Conservation (phyloP, 2,888 invertebrate species). For the Cabera pusaria region DNA sequence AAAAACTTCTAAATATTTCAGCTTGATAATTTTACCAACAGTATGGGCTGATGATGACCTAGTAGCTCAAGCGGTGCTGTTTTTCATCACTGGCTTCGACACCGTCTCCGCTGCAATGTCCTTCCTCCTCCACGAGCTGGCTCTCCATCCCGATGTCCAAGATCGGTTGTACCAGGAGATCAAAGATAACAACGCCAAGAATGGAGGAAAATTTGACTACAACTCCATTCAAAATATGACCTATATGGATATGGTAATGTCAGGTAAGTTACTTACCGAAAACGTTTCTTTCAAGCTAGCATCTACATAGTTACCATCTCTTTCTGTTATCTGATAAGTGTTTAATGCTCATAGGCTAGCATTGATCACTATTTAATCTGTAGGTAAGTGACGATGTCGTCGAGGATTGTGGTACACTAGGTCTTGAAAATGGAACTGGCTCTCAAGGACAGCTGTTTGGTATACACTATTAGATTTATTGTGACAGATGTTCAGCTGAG, state of each 20-base stretch:
- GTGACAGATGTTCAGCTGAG: too few species aligned
- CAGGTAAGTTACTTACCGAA: constrained; percentile 52
- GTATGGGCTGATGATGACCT: constrained; percentile 68
- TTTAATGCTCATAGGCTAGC: too few species aligned
- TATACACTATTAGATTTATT: too few species aligned
- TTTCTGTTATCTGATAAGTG: too few species aligned
- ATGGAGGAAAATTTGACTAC: constrained; percentile 71
- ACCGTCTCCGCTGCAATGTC: constrained; percentile 69
- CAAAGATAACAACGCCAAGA: constrained; percentile 60
- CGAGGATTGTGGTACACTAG: too few species aligned
- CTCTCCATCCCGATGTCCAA: constrained; percentile 83
- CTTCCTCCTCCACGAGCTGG: constrained; percentile 82
- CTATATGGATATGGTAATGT: constrained; percentile 85
- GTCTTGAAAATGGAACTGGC: too few species aligned
- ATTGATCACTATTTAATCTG: too few species aligned
- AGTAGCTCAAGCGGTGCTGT: constrained; percentile 74
- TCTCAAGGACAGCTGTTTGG: too few species aligned
- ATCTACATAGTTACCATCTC: too few species aligned
- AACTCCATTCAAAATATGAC: constrained; percentile 79
- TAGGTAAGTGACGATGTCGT: too few species aligned
- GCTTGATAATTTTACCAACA: constrained; percentile 24
- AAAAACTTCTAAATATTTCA: too few species aligned
- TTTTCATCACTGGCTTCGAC: constrained; percentile 84
- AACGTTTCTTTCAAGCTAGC: too few species aligned
- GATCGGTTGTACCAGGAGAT: constrained; percentile 81